A percentile compares a stretch with the other conserved stretches of the same genome.
phyloP scores from a whole-genome alignment of 2,113 vertebrate genomes.

The Salvator merianae region DNA sequence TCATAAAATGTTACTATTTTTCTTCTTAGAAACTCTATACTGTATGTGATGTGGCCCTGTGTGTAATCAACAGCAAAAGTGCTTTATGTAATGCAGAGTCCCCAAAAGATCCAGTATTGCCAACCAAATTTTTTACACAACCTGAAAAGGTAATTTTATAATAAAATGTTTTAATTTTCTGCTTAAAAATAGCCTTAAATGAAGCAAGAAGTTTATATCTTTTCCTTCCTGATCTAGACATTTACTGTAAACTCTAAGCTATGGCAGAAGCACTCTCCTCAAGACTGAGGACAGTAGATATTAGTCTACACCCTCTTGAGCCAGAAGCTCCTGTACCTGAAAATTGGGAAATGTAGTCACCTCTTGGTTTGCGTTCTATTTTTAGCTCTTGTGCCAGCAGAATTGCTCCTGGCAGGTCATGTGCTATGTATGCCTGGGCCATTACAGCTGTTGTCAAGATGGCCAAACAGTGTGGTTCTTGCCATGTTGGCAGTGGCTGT shows the following conservation, averaged over 20 bases:
- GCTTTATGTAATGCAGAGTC: slow-evolving; percentile 94
- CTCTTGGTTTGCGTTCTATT: no score
- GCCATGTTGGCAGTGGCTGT: no score
- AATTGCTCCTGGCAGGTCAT: no score
- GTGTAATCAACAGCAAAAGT: slow-evolving; percentile 98
- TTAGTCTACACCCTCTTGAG: no score
- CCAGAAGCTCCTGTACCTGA: no score
- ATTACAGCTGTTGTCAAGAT: no score
- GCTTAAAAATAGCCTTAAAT: background rate
- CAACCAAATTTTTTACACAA: slow-evolving; percentile 92
- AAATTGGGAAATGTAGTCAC: no score
- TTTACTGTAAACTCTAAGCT: background rate
- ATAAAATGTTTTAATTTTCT: background rate
- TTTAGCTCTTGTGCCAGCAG: no score
- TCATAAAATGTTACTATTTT: slow-evolving; percentile 40
- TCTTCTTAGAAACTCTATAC: slow-evolving; percentile 91
- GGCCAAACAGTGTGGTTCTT: no score
- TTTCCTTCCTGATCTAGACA: background rate
- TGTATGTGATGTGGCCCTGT: slow-evolving; percentile 96
- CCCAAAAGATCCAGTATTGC: slow-evolving; percentile 93
- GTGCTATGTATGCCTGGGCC: no score
- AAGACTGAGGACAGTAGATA: no score
- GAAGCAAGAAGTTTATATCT: background rate
- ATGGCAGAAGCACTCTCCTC: no score
- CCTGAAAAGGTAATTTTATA: slow-evolving; percentile 89